Base-by-base conservation (phyloP, 2,797 vertebrate species). In the Girardinus metallicus region DNA sequence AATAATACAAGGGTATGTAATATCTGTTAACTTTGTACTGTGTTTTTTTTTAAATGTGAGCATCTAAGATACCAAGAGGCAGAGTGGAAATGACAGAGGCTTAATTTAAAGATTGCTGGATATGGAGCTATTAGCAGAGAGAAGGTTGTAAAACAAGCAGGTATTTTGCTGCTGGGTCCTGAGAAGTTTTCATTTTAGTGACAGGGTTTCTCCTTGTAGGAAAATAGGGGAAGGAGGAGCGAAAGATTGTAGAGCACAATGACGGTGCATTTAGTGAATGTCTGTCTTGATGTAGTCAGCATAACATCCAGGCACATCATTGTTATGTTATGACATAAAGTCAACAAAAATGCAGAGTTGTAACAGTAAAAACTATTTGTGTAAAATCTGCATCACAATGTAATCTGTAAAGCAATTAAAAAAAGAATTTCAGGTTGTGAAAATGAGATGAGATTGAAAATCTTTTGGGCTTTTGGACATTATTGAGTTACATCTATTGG, bases 81-180 rank as follows among this genome's bases (percentile, higher is more conserved):
- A n/a, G 72, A 73, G 75, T 83, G 74, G 84, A 87, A 89, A 89
- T 88, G 81, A 90, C 84, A 86, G 80, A 85, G 78, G 78, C 80
- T 87, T 83, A 84, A 87, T 93, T 89, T 82, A 73, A 91, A 88
- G 85, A 87, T 79, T 88, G 88, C 86, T 89, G 85, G 88, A 91
- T 88, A 80, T 87, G 76, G 83, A 92, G 86, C 89, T 86, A 89
- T 94, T 92, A 89, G 87, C 72, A 71, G 71, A 79, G 80, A 86
- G 88, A 90, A 84, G 84, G 91, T 91, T 93, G 89, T 95, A 93
- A 95, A 95, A 94, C 85, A 82, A 86, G 90, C 80, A 89, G 91
- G 93, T 95, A 94, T 94, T 90, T 88, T 91, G 88, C 91, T 92
- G 91, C 88, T 74, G 87, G 92, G 92, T 92, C 86, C 91, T 90